Conservation (phyloP, 2,113 vertebrate species). For the Ahaetulla prasina region DNA sequence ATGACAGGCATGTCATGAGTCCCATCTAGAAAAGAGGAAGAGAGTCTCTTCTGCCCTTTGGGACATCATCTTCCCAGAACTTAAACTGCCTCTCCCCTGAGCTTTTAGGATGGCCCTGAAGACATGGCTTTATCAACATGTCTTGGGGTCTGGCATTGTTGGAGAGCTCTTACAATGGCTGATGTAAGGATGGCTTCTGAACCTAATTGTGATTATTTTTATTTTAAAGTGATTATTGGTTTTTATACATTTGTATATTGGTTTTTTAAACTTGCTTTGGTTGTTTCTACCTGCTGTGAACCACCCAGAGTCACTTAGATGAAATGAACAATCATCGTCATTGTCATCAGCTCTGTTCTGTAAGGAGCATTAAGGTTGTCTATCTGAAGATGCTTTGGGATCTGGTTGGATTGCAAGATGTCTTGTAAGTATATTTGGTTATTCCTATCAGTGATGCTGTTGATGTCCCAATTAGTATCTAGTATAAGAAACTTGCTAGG, state of each 20-base stretch:
- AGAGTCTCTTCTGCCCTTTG: not conserved
- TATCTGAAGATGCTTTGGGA: not conserved
- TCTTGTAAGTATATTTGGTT: not conserved
- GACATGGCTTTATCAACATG: not conserved
- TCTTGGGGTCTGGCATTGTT: not conserved
- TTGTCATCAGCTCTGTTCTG: not conserved
- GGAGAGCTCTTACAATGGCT: not conserved
- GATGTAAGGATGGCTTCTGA: not conserved
- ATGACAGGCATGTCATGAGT: not conserved
- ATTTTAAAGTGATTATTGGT: not conserved
- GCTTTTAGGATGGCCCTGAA: not conserved
- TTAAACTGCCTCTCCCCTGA: not conserved
- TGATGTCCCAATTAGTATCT: not conserved
- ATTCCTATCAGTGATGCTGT: not conserved
- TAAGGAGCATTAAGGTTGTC: not conserved
- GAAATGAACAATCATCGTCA: not conserved
- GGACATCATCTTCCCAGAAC: not conserved
- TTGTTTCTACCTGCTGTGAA: not conserved
- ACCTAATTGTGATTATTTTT: not conserved
- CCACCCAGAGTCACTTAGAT: not conserved
- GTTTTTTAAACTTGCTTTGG: not conserved
- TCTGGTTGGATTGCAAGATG: not conserved
- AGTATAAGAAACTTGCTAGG: not conserved
- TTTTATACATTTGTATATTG: not conserved
- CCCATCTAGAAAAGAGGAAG: not conserved